phyloP scores from a whole-genome alignment of 1,140 invertebrate species.

The Chlorops oryzae region DNA sequence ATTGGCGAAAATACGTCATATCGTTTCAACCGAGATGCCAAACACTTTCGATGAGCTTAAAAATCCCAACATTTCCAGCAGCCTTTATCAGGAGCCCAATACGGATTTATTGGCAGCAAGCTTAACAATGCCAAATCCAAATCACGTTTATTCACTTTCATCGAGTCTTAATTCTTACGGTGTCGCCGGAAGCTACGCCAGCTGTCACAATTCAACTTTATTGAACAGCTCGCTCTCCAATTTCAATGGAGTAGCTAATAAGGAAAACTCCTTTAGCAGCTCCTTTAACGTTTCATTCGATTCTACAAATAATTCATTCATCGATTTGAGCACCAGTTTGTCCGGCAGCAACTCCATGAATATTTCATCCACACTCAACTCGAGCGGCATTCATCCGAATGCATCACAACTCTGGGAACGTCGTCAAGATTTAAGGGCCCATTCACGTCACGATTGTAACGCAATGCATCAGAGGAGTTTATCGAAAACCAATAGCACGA shows the following conservation, averaged over 20 bases:
- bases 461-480: no score
- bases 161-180: not conserved
- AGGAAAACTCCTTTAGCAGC: conserved; percentile 30
- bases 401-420: conserved; percentile 28
- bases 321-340: conserved; percentile 28
- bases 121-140: no score
- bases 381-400: conserved; percentile 6
- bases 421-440: no score
- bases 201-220: conserved; percentile 15
- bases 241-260: conserved; percentile 19
- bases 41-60: no score
- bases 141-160: no score
- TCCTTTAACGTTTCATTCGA: conserved; percentile 31
- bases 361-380: no score
- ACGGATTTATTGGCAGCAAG: no score
- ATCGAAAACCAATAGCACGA: no score
- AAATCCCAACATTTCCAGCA: conserved; percentile 2
- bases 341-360: no score
- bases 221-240: conserved; percentile 23
- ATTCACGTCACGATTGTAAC: no score
- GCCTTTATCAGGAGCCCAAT: not conserved
- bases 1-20: conserved; percentile 21
- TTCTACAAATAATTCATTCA: conserved; percentile 20
- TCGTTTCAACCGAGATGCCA: not conserved
- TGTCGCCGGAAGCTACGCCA: conserved; percentile 17